Base-by-base conservation (phyloP, 2,888 invertebrate genomes). In the Dryococelus australis region DNA sequence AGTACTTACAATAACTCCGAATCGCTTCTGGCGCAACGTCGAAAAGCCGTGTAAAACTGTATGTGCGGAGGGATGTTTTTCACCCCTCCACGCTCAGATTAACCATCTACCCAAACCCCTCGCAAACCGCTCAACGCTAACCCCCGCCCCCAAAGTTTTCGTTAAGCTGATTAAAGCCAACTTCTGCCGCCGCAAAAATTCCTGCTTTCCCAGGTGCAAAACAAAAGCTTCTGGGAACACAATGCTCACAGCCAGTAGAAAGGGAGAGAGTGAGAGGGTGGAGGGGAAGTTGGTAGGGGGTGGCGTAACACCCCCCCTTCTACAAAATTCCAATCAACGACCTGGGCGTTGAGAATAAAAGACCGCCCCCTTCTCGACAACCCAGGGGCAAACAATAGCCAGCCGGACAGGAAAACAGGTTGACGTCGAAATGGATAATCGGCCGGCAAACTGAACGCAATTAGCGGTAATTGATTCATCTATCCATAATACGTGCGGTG, bases 391-490 rank as follows among this genome's bases (percentile, higher is more conserved):
- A 65, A 65, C 65, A 47, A 47, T 47, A 65, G 65, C 65, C 20
- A 20, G 65, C 20, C 65, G 65, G 65, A 13, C 65, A 24, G 16
- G 65, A 24, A 24, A 65, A 65, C 65, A 65, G 65, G 65, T 65
- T 24, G 65, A 8, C 65, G 5, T 5, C 65, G 65, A 65, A 65
- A 65, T 65, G 65, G 65, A 65, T 65, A 65, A 65, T 65, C 65
- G 65, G 65, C 65, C 20, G 20, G 65, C 65, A 65, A 65, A 65
- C 65, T 65, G 65, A 65, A 65, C 65, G 65, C 65, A 65, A 65
- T 65, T 65, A 65, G 65, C 65, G 65, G 65, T 65, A 65, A 65
- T 65, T 65, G 65, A 65, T 65, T 65, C 65, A 65, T 24, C 65
- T 65, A 65, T 65, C 65, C 65, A 65, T 65, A 65, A 65, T 24